Conservation (phyloP, 1,140 invertebrate genomes). For the Contarinia nasturtii region DNA sequence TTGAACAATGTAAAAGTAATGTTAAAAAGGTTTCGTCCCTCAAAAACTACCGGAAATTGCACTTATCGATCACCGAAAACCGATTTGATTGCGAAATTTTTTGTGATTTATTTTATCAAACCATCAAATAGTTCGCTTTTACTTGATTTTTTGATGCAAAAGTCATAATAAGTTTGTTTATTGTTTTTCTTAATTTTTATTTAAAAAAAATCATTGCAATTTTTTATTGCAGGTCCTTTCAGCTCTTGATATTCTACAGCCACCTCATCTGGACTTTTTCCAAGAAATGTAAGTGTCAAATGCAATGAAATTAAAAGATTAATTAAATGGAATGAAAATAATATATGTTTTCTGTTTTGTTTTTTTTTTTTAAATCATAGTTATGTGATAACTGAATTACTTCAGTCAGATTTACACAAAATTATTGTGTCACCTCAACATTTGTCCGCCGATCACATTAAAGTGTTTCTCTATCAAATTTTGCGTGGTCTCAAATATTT, state of each 20-base stretch:
- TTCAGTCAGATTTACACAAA: constrained; percentile 99
- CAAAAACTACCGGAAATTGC: too few relatives aligned
- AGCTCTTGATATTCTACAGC: constrained; percentile 88
- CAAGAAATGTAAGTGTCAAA: constrained; percentile 99
- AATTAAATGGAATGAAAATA: too few relatives aligned
- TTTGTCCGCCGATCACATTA: constrained; percentile 95
- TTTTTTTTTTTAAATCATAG: constrained; percentile 32
- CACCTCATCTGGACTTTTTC: constrained; percentile 93
- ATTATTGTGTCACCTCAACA: constrained; percentile 99
- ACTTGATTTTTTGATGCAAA: too few relatives aligned
- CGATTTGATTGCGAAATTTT: background rate
- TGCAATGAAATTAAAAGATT: too few relatives aligned
- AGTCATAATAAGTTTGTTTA: too few relatives aligned
- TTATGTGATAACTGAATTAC: constrained; percentile 97
- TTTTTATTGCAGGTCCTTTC: constrained; percentile 68
- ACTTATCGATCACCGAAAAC: background rate
- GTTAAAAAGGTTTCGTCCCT: too few relatives aligned
- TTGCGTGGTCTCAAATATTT: constrained; percentile 95
- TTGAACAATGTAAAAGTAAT: too few relatives aligned
- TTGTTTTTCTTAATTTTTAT: background rate
- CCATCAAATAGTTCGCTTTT: background rate
- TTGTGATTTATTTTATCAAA: background rate
- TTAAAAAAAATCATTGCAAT: background rate
- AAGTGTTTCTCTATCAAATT: constrained; percentile 99
- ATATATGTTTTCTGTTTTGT: too few relatives aligned